Percentiles rank a stretch among this genome's conserved stretches.
Evolutionary conservation across 2,113 vertebrate species (phyloP).

Genomic region (Australoheros scitulus): DNA sequence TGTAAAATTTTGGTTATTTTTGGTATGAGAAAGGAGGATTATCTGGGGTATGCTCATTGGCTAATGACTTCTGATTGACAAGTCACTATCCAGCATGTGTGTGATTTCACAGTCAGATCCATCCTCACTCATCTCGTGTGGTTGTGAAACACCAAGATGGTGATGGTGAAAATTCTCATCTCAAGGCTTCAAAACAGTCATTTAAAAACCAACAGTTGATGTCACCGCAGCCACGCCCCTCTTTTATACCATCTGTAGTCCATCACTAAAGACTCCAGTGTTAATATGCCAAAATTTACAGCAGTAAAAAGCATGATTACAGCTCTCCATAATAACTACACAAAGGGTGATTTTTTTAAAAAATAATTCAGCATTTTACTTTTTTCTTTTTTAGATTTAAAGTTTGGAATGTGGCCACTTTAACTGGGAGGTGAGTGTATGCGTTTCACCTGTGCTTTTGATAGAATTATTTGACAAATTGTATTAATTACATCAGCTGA

Average conservation of each 20-base stretch:
- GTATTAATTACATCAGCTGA: no score
- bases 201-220: not conserved
- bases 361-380: not conserved
- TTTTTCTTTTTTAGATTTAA: fast-evolving
- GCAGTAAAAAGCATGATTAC: not conserved
- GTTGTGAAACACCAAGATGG: not conserved
- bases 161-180: not conserved
- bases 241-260: not conserved
- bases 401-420: not conserved
- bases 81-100: not conserved
- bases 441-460: no score
- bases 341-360: not conserved
- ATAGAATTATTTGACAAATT: no score
- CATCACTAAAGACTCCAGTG: not conserved
- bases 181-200: fast-evolving
- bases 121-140: no score
- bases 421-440: not conserved
- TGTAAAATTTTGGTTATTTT: not conserved
- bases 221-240: not conserved
- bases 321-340: not conserved
- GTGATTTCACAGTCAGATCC: not conserved
- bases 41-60: not conserved
- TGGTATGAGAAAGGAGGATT: not conserved
- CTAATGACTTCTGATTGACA: not conserved
- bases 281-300: not conserved